phyloP scores from a whole-genome alignment of 2,888 invertebrate species.

The Alcis repandata region DNA sequence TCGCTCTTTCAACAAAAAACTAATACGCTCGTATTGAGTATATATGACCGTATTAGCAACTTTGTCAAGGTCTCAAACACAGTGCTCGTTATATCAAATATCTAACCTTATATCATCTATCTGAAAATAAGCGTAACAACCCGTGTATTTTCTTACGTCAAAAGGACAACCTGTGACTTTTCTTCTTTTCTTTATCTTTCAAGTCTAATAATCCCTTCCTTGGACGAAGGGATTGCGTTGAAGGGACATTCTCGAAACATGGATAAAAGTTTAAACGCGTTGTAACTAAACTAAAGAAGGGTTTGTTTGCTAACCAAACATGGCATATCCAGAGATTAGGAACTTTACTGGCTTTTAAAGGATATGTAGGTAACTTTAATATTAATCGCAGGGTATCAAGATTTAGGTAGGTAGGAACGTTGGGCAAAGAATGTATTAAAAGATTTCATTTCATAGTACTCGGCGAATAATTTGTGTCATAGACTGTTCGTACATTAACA shows the following conservation, averaged over 20 bases:
- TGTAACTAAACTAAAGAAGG: conserved; percentile 12
- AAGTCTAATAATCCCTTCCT: conserved; percentile 40
- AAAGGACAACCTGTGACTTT: conserved; percentile 30
- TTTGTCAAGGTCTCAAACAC: background rate
- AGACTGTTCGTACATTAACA: too few species aligned
- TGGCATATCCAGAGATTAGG: conserved; percentile 3
- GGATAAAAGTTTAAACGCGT: conserved; percentile 38
- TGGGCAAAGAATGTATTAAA: too few species aligned
- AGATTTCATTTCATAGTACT: too few species aligned
- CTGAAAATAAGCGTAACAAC: background rate
- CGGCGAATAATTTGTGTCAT: too few species aligned
- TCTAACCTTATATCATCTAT: background rate
- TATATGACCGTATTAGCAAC: too few species aligned
- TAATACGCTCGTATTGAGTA: too few species aligned
- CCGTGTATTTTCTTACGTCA: background rate
- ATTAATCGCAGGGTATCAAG: background rate
- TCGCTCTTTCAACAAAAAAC: too few species aligned
- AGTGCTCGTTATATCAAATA: background rate
- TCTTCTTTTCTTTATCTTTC: conserved; percentile 38
- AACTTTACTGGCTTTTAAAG: background rate
- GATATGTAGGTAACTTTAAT: background rate
- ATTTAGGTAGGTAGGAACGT: too few species aligned
- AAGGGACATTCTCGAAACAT: conserved; percentile 35
- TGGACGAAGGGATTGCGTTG: conserved; percentile 38
- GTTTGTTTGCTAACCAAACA: conserved; percentile 1